Conservation (phyloP, 2,113 vertebrate genomes). For the Neofelis nebulosa region DNA sequence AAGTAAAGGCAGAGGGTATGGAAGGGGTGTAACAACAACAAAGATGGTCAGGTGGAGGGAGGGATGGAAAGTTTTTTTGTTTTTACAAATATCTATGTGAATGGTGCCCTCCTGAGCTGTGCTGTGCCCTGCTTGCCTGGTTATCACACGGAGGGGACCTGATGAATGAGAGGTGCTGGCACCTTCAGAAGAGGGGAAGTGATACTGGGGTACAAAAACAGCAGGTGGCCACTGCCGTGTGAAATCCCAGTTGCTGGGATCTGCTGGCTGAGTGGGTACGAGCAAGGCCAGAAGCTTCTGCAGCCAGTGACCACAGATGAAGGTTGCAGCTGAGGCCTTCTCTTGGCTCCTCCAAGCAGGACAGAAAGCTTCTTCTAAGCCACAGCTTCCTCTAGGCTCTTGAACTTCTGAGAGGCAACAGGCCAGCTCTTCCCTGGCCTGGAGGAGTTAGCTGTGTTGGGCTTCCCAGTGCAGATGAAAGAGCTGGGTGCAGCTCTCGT, state of each 20-base stretch:
- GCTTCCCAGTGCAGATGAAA: constrained; percentile 14
- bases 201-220: not conserved
- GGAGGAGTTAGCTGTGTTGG: constrained; percentile 42
- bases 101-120: not conserved
- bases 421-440: constrained; percentile 38
- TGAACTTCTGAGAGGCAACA: constrained; percentile 50
- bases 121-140: not conserved
- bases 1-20: not conserved
- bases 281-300: not conserved
- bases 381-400: not conserved
- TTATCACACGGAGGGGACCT: not conserved
- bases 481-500: constrained; percentile 27
- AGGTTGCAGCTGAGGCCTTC: not conserved
- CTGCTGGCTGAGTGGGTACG: not conserved
- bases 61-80: not conserved
- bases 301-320: not conserved
- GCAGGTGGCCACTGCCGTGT: not conserved
- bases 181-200: not conserved
- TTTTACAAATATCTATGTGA: not conserved
- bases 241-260: not conserved
- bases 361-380: constrained; percentile 2
- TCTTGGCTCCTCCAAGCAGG: not conserved
- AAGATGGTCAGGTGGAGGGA: not conserved
- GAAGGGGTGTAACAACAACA: not conserved
- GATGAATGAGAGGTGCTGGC: not conserved